Base-by-base conservation (phyloP, 2,888 invertebrate genomes). In the Apamea anceps region DNA sequence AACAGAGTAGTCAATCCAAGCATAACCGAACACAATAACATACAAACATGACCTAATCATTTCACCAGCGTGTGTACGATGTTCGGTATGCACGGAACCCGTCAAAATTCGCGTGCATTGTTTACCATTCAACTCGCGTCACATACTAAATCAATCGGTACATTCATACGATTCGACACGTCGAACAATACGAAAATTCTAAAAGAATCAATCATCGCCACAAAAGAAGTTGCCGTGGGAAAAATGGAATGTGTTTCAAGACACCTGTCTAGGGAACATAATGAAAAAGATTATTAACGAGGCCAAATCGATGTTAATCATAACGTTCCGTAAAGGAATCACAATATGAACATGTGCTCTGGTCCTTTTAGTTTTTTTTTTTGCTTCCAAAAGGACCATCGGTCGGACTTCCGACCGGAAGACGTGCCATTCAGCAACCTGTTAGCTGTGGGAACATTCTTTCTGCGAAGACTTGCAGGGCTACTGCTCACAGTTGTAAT, bases 321-420 rank as follows among this genome's bases (percentile, higher is more conserved):
- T 93, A 91, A 92, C 82, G 87, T 88, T 87, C 87, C 85, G 80
- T 90, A 84, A 84, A 85, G 86, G 92, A 93, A 94, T 94, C 92
- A 93, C 92, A 91, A 91, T 88, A 87, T 88, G 92, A 93, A 93
- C 96, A 96, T 96, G 94, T 92, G 93, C 92, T 93, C 91, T 89
- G 91, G 90, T 93, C 93, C 93, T 93, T 94, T 95, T 94, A 67
- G 92, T 94, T 91, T 92, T 45, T 90, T 92, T 92, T 45, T 90
- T 92, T 92, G 91, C 92, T 79, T 75, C 85, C 82, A 90, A 93
- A 94, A 94, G 94, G 95, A 95, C 96, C 95, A 95, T 94, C 94
- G 93, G 95, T 94, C 93, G 91, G 92, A 96, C 96, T 97, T 97
- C 96, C 96, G 96, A 95, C 96, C 96, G 96, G 96, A 96, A 96